Conservation (phyloP, 1,140 invertebrate species). For the Ephestia elutella region DNA sequence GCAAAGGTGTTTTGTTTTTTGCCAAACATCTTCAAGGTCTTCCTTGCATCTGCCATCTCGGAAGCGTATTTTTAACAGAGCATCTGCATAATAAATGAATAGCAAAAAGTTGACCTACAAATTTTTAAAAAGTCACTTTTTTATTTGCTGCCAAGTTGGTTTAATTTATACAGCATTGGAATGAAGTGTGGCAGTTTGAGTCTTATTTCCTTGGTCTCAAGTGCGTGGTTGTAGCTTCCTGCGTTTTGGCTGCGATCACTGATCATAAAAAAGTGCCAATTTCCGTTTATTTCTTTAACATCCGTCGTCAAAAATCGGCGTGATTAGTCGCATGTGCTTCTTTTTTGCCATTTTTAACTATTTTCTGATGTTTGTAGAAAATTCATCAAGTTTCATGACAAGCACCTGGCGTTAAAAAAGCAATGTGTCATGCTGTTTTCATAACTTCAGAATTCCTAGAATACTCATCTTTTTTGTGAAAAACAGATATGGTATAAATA, state of each 20-base stretch:
- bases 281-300: slow-evolving; percentile 62
- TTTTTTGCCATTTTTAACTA: slow-evolving; percentile 56
- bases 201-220: slow-evolving; percentile 4
- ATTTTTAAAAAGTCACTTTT: slow-evolving; percentile 58
- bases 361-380: slow-evolving; percentile 26
- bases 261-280: slow-evolving; percentile 66
- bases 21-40: slow-evolving; percentile 56
- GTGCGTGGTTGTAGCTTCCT: not conserved
- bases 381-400: slow-evolving; percentile 54
- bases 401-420: slow-evolving; percentile 43
- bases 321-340: slow-evolving; percentile 61
- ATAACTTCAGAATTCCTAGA: not conserved
- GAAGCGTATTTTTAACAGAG: slow-evolving; percentile 51
- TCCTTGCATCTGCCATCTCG: slow-evolving; percentile 58
- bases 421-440: slow-evolving; percentile 15
- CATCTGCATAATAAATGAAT: slow-evolving; percentile 71
- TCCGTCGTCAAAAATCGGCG: slow-evolving; percentile 67
- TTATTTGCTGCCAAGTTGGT: slow-evolving; percentile 13
- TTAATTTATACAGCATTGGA: slow-evolving; percentile 11
- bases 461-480: slow-evolving; percentile 6
- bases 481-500: too few species aligned
- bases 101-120: slow-evolving; percentile 71
- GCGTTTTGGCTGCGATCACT: slow-evolving; percentile 4
- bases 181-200: not conserved
- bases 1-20: slow-evolving; percentile 58